These are phyloP conservation scores for Phocoena phocoena DNA, from an alignment of 2,113 vertebrate genomes.

Conservation along the genomic window DNA sequence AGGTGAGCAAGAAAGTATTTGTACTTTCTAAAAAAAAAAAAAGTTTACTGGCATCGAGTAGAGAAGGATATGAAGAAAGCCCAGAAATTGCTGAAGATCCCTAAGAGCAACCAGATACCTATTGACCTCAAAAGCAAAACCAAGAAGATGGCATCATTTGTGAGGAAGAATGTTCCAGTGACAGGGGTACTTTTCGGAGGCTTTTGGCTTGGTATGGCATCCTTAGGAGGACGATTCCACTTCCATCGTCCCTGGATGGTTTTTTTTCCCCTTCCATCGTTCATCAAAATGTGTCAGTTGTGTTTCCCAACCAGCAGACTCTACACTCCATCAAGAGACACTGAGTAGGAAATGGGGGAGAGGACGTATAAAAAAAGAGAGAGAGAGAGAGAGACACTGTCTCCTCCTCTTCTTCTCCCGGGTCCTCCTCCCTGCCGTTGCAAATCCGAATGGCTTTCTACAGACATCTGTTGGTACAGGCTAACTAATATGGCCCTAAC, in stretches of 20 bases:
- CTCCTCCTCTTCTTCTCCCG: not conserved
- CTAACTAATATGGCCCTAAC: not conserved
- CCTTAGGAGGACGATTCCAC: constrained; percentile 65
- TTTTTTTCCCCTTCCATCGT: not conserved
- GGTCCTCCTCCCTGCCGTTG: not conserved
- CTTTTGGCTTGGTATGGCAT: constrained; percentile 84
- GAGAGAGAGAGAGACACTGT: no score
- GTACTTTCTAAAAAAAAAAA: constrained; percentile 35
- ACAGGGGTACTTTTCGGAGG: constrained; percentile 85
- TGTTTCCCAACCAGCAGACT: not conserved
- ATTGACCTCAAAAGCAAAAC: constrained; percentile 83
- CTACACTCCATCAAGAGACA: not conserved
- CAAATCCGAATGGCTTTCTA: not conserved
- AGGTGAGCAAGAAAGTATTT: constrained; percentile 93
- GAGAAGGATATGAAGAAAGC: constrained; percentile 86
- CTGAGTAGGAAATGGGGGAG: not conserved
- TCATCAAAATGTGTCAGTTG: not conserved
- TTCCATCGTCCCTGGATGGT: not conserved
- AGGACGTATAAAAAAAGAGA: no score
- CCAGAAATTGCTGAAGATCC: constrained; percentile 86
- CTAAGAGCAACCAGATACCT: constrained; percentile 71
- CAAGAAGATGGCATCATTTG: constrained; percentile 84
- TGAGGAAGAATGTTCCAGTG: constrained; percentile 86
- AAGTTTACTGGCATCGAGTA: constrained; percentile 84
- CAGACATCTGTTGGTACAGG: not conserved